Percentiles rank a stretch among this genome's conserved stretches.
These are phyloP conservation scores for Macaca mulatta DNA, from an alignment of 2,113 vertebrate genomes.

Conservation along the genomic window DNA sequence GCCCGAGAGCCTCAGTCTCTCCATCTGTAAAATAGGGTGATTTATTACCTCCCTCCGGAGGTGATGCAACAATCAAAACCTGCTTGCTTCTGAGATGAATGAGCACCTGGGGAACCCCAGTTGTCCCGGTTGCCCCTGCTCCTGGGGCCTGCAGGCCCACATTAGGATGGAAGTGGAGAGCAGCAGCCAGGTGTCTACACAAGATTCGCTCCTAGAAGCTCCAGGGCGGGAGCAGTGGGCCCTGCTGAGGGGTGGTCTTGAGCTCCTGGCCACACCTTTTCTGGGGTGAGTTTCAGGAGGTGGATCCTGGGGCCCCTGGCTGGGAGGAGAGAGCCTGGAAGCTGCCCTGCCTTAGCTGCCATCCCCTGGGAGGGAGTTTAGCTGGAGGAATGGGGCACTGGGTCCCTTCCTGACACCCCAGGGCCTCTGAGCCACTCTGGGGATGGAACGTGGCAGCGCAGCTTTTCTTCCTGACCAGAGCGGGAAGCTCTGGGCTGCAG, in stretches of 20 bases:
- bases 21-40: not conserved
- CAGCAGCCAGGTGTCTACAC: not conserved
- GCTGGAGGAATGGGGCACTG: not conserved
- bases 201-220: not conserved
- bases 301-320: not conserved
- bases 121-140: rapidly evolving
- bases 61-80: not conserved
- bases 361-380: not conserved
- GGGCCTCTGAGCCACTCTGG: not conserved
- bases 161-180: not conserved
- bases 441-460: not conserved
- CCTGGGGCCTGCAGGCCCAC: not conserved
- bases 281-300: not conserved
- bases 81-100: not conserved
- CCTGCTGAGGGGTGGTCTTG: not conserved
- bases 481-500: not conserved
- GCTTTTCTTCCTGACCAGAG: not conserved
- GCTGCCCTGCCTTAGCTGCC: not conserved
- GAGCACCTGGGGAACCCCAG: not conserved
- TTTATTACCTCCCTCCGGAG: not conserved
- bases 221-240: not conserved
- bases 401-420: too few relatives aligned
- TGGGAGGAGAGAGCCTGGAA: not conserved
- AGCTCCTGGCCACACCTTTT: not conserved
- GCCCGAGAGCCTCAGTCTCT: not conserved